These are phyloP conservation scores for Lasioglossum baleicum DNA, from an alignment of 1,140 invertebrate genomes.

Conservation along the genomic window DNA sequence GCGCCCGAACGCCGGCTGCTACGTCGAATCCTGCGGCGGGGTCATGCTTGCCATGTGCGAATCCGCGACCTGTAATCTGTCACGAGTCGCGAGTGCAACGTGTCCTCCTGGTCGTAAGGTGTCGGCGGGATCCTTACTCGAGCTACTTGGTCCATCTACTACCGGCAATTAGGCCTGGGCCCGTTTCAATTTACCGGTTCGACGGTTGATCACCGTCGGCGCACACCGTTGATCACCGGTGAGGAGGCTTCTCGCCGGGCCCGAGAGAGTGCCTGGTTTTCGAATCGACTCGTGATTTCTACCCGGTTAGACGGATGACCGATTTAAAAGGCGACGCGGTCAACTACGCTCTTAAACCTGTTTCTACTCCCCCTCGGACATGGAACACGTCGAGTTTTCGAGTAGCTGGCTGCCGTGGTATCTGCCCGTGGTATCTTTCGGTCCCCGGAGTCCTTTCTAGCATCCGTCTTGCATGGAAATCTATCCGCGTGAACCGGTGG, in stretches of 20 bases:
- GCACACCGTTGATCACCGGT: constrained; percentile 4
- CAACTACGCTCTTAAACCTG: constrained; percentile 61
- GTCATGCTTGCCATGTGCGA: constrained; percentile 45
- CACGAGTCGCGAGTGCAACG: constrained; percentile 47
- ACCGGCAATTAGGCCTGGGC: constrained; percentile 9
- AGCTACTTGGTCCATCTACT: constrained; percentile 7
- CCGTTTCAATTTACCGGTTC: neutral
- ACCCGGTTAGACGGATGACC: constrained; percentile 49
- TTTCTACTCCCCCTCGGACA: constrained; percentile 61
- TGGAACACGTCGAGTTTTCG: constrained; percentile 61
- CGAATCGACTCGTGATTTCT: constrained; percentile 37
- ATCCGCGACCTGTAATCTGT: constrained; percentile 29
- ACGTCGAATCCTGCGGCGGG: constrained; percentile 51
- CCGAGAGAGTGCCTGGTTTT: neutral
- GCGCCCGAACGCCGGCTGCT: constrained; percentile 68
- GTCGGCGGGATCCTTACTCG: constrained; percentile 4
- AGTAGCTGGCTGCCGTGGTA: constrained; percentile 43
- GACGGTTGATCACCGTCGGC: neutral
- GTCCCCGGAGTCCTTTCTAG: constrained; percentile 14
- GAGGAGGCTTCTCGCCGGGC: neutral
- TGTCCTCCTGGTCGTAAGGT: constrained; percentile 13
- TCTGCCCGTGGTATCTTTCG: constrained; percentile 31
- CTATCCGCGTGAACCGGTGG: constrained; percentile 7
- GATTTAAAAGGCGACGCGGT: constrained; percentile 60
- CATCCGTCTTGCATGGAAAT: constrained; percentile 2